A percentile compares a stretch with the other conserved stretches of the same genome.
Conservation (phyloP, 2,113 vertebrate genomes). For the Callocephalon fimbriatum region DNA sequence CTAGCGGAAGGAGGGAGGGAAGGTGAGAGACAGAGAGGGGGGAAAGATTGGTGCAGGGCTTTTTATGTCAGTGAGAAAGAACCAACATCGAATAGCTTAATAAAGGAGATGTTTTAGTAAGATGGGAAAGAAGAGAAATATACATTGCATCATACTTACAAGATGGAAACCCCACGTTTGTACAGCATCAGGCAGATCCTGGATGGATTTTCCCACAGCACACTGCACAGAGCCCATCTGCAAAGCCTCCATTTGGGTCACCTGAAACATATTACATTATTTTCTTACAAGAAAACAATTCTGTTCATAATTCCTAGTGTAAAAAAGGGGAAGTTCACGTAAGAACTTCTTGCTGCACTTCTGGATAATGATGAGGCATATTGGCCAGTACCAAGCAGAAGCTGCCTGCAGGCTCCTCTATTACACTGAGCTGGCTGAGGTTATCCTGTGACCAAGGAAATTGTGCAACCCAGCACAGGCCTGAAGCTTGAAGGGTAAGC, state of each 20-base stretch:
- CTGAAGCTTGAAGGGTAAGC: neutral
- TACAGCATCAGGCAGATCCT: neutral
- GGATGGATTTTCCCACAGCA: neutral
- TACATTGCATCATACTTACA: neutral
- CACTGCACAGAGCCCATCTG: rapidly evolving
- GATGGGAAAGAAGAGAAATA: neutral
- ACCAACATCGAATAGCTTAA: neutral
- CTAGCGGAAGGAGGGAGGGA: rapidly evolving
- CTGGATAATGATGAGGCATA: neutral
- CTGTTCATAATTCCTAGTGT: neutral
- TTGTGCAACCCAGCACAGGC: neutral
- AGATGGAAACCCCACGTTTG: neutral
- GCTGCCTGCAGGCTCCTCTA: neutral
- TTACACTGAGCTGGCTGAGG: neutral
- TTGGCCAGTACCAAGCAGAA: neutral
- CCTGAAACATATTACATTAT: neutral
- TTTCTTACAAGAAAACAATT: neutral
- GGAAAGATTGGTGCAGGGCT: neutral
- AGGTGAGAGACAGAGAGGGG: neutral
- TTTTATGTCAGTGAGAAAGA: neutral
- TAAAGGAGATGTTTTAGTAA: neutral
- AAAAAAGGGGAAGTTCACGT: too few species aligned
- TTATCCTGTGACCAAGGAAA: neutral
- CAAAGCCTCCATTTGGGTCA: rapidly evolving
- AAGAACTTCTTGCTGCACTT: neutral